Evolutionary conservation across 2,888 invertebrate genomes (phyloP).

Genomic region (Cheilosia vulpina): DNA sequence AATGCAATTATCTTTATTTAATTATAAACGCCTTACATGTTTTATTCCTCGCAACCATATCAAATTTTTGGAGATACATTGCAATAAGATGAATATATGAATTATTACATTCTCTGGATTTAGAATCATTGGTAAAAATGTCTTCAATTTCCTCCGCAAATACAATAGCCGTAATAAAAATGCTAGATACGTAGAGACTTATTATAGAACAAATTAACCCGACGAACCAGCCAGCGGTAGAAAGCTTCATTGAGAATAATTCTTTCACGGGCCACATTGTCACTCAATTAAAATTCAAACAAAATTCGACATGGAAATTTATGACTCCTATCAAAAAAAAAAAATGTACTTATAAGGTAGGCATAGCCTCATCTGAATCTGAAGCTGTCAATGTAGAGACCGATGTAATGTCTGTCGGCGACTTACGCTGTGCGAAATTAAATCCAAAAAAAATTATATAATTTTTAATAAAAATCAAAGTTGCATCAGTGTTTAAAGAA

Average conservation of each 20-base stretch:
- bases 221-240: background rate
- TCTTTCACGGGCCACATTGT: conserved; percentile 6
- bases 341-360: too few species aligned
- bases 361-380: too few species aligned
- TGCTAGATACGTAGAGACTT: background rate
- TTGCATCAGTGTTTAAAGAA: too few species aligned
- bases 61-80: background rate
- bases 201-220: background rate
- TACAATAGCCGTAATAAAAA: background rate
- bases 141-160: background rate
- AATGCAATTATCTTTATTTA: background rate
- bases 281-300: too few species aligned
- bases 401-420: too few species aligned
- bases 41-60: background rate
- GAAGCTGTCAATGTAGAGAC: too few species aligned
- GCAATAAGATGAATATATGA: background rate
- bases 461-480: too few species aligned
- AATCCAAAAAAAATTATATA: too few species aligned
- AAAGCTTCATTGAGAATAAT: conserved; percentile 3
- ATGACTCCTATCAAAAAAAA: too few species aligned
- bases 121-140: background rate
- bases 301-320: too few species aligned
- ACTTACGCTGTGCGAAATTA: too few species aligned
- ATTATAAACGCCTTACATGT: background rate
- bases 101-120: background rate